phyloP scores from a whole-genome alignment of 2,113 vertebrate species.

The Labeo catla region DNA sequence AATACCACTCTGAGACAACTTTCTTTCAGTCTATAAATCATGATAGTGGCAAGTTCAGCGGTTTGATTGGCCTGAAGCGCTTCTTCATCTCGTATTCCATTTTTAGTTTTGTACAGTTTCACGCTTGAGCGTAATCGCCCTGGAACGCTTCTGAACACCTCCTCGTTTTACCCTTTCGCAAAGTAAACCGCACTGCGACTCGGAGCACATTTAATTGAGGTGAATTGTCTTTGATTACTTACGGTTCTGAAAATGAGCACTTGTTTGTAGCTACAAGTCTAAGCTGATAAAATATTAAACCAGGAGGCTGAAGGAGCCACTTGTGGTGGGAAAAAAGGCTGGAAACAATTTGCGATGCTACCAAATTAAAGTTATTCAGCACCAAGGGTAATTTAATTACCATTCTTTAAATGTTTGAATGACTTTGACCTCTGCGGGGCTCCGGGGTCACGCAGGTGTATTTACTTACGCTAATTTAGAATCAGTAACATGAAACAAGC shows the following conservation, averaged over 20 bases:
- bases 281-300: slow-evolving; percentile 73
- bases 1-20: slow-evolving; percentile 75
- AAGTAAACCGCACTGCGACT: slow-evolving; percentile 52
- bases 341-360: slow-evolving; percentile 82
- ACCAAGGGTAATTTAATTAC: slow-evolving; percentile 84
- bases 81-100: slow-evolving; percentile 27
- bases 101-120: slow-evolving; percentile 24
- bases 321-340: slow-evolving; percentile 67
- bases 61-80: slow-evolving; percentile 30
- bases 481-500: slow-evolving; percentile 79
- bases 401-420: slow-evolving; percentile 87
- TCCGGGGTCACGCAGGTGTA: slow-evolving; percentile 79
- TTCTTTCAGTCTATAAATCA: slow-evolving; percentile 80
- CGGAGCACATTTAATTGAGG: slow-evolving; percentile 58
- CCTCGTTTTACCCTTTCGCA: slow-evolving; percentile 60
- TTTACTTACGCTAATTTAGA: slow-evolving; percentile 82
- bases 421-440: slow-evolving; percentile 80
- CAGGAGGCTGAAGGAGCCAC: slow-evolving; percentile 64
- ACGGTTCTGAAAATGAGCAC: slow-evolving; percentile 68
- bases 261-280: slow-evolving; percentile 74
- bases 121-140: slow-evolving; percentile 67
- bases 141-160: slow-evolving; percentile 69
- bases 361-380: slow-evolving; percentile 84
- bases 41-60: slow-evolving; percentile 6
- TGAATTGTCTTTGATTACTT: slow-evolving; percentile 74